Evolutionary conservation across 2,888 invertebrate species (phyloP), one percentile per base, ranked within the genome.

Genomic region (Branchellion lobata): DNA sequence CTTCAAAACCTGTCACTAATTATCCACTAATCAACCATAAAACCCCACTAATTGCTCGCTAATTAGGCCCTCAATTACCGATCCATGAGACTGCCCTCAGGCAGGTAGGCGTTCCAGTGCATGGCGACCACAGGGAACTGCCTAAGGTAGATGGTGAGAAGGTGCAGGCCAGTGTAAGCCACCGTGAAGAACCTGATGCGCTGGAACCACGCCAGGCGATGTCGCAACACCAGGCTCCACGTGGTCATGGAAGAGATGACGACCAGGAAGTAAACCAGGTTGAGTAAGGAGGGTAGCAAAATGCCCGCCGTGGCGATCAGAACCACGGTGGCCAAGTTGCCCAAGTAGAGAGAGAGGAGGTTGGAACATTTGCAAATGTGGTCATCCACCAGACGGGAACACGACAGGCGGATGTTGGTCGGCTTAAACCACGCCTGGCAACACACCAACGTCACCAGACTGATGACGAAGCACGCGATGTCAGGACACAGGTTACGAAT

Each of bases 261-360:
- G 80, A 92, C 90, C 78, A 95, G 85, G 88, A 94, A 96, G 88
- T 97, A 96, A 69, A 95, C 90, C 14, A 92, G 93, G 61, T 93
- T 93, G 31, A 92, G 91, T 40, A 93, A 89, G 78, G 94, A 94
- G 0, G 96, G 96, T 68, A 92, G 91, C 86, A 94, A 89, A 81
- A 93, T 91, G 0, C 93, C 93, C 11, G 85, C 84, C n/a, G 84
- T 83, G 34, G 84, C 85, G 75, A 87, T 81, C 18, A 86, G 82
- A 51, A 86, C 53, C 0, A 84, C 83, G 18, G 85, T 81, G 3
- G 85, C 57, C 31, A 84, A 84, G 74, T 86, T 84, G 53, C 86
- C 85, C 3, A 86, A 68, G 57, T 84, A 84, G n/a, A 83, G 81
- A 18, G 84, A 51, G 71, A 84, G 72, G 27, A 81, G 79, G 61